phyloP scores from a whole-genome alignment of 2,888 invertebrate species.

The Drosophila pseudotalamancana region DNA sequence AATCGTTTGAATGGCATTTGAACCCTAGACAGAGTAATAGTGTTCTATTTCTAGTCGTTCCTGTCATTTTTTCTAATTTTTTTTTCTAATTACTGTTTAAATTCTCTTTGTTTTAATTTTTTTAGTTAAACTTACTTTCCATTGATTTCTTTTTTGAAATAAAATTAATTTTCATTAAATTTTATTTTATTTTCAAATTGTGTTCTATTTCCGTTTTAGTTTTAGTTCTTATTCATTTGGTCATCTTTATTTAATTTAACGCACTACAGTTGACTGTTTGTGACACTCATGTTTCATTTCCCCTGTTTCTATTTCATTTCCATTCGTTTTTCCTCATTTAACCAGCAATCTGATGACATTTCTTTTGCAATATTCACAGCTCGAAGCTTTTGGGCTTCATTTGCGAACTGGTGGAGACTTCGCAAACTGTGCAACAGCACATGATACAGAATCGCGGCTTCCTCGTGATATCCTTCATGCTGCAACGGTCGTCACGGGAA shows the following conservation, averaged over 20 bases:
- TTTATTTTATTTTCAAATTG: too few species aligned
- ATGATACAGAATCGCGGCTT: constrained; percentile 99
- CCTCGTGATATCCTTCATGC: constrained; percentile 98
- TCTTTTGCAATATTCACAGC: constrained; percentile 85
- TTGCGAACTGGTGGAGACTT: constrained; percentile 98
- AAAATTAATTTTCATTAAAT: neutral
- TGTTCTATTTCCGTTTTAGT: neutral
- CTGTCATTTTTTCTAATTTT: neutral
- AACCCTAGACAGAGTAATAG: too few species aligned
- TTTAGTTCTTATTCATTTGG: neutral
- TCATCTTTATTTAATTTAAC: neutral
- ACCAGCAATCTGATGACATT: neutral
- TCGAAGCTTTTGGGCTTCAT: constrained; percentile 98
- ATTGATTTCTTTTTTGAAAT: neutral
- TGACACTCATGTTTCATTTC: too few species aligned
- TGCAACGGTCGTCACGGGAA: constrained; percentile 95
- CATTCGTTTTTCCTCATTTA: neutral
- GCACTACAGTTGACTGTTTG: too few species aligned
- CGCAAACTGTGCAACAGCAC: constrained; percentile 99
- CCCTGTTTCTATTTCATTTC: neutral
- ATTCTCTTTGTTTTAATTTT: neutral
- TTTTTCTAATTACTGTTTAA: neutral
- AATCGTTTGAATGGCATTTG: too few species aligned
- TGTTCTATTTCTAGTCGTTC: neutral
- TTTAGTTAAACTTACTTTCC: neutral